phyloP scores from a whole-genome alignment of 2,797 vertebrate genomes.

The Malacoctenus gilli region DNA sequence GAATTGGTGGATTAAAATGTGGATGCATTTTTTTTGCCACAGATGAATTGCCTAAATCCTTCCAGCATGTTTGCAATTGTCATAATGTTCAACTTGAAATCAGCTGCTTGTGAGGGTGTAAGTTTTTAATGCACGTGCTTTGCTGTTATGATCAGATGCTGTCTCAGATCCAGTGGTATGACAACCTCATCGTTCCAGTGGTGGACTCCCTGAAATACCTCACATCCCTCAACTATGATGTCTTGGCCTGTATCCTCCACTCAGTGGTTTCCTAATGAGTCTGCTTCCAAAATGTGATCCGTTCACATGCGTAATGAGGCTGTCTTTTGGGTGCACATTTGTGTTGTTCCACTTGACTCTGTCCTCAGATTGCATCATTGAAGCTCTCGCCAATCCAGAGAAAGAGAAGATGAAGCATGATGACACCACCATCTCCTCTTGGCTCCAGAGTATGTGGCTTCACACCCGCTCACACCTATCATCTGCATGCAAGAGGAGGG shows the following conservation, averaged over 20 bases:
- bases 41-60: too few relatives aligned
- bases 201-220: constrained; percentile 99
- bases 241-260: constrained; percentile 97
- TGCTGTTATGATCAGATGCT: constrained; percentile 85
- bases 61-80: too few relatives aligned
- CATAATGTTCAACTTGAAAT: background rate
- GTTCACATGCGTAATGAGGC: too few relatives aligned
- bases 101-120: background rate
- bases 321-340: too few relatives aligned
- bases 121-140: background rate
- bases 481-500: constrained; percentile 35
- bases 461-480: background rate
- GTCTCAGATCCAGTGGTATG: constrained; percentile 98
- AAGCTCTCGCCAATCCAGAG: constrained; percentile 97
- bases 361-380: constrained; percentile 95
- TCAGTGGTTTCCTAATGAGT: background rate
- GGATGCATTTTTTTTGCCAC: too few relatives aligned
- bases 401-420: constrained; percentile 99
- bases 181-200: constrained; percentile 97
- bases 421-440: constrained; percentile 98
- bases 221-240: constrained; percentile 97
- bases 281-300: too few relatives aligned
- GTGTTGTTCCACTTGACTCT: constrained; percentile 67
- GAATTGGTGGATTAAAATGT: too few relatives aligned
- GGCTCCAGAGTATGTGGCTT: constrained; percentile 93